A percentile compares a stretch with the other conserved stretches of the same genome.
phyloP scores from a whole-genome alignment of 1,140 invertebrate species.

The Drosophila arawakana region DNA sequence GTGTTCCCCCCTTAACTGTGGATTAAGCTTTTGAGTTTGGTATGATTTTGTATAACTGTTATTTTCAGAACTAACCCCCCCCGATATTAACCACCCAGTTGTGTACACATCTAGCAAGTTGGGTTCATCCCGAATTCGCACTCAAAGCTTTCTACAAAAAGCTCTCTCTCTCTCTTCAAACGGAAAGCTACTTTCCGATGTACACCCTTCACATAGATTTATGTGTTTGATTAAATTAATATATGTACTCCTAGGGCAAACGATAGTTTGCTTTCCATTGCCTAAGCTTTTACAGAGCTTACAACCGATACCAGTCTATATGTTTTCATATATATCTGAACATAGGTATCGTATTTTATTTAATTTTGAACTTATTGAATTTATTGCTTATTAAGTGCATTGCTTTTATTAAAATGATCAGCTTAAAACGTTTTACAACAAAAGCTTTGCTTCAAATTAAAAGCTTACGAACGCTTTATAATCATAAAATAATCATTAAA shows the following conservation, averaged over 20 bases:
- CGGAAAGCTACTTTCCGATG: not conserved
- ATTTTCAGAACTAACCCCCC: conserved; percentile 29
- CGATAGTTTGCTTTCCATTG: conserved; percentile 5
- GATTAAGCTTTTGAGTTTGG: conserved; percentile 27
- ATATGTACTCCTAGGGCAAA: not conserved
- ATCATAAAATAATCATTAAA: conserved; percentile 30
- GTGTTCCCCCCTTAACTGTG: not conserved
- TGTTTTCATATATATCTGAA: conserved; percentile 18
- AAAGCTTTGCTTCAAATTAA: conserved; percentile 69
- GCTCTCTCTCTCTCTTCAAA: not conserved
- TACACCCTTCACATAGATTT: not conserved
- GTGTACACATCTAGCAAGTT: conserved; percentile 21
- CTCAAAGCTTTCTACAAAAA: conserved; percentile 1
- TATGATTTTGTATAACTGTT: conserved; percentile 17
- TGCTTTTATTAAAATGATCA: conserved; percentile 14
- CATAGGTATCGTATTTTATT: conserved; percentile 33
- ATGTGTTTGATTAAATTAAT: not conserved
- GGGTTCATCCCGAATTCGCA: not conserved
- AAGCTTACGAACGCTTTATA: conserved; percentile 71
- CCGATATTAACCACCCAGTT: conserved; percentile 20
- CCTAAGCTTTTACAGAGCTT: conserved; percentile 5
- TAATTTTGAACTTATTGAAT: conserved; percentile 16
- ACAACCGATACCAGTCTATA: conserved; percentile 7
- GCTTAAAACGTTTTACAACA: not conserved
- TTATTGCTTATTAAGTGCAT: conserved; percentile 27